These are phyloP conservation scores for Agapornis roseicollis DNA, from an alignment of 2,113 vertebrate genomes.

Conservation along the genomic window DNA sequence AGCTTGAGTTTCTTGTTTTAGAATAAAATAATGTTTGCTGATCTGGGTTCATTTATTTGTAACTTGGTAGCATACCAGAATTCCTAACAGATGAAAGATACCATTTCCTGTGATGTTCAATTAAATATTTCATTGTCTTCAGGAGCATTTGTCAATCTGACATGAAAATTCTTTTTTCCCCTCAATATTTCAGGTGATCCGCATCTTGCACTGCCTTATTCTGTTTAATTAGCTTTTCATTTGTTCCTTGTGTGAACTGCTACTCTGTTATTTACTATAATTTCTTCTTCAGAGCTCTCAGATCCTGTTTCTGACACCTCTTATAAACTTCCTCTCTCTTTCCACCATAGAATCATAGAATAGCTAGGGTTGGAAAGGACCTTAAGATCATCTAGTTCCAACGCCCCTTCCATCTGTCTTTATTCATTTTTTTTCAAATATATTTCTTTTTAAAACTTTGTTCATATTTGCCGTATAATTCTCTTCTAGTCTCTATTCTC, in stretches of 20 bases:
- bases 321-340: neutral
- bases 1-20: neutral
- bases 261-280: neutral
- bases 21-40: neutral
- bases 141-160: neutral
- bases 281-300: neutral
- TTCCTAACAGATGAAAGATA: neutral
- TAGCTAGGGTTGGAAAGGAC: no score
- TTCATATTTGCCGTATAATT: neutral
- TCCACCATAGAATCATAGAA: no score
- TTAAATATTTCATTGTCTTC: neutral
- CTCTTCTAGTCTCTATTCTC: neutral
- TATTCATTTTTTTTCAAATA: neutral
- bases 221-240: neutral
- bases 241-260: neutral
- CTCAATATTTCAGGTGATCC: neutral
- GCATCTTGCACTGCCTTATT: neutral
- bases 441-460: neutral
- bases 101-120: neutral
- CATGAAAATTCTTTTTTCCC: neutral
- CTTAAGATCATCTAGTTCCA: no score
- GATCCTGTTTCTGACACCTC: neutral
- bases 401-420: no score
- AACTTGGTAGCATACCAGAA: neutral
- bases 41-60: neutral